Conservation (phyloP, 2,113 vertebrate genomes). For the Penelope pileata region DNA sequence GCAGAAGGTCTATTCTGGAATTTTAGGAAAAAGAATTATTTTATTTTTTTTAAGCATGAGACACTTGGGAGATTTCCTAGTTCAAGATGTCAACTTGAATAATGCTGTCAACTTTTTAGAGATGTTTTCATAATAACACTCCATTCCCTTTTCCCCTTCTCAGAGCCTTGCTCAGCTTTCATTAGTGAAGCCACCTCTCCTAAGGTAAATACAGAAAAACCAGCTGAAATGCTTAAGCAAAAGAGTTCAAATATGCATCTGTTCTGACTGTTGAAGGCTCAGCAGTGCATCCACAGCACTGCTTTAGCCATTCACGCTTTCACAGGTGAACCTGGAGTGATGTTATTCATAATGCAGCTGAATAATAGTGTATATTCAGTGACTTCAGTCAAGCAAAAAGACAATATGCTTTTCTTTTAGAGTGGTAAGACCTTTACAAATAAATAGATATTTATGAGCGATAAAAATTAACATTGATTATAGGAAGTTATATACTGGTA, state of each 20-base stretch:
- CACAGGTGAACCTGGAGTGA: accelerated
- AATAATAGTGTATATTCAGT: background rate
- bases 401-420: background rate
- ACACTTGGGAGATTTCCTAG: background rate
- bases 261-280: background rate
- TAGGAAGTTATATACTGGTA: background rate
- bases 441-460: background rate
- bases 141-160: background rate
- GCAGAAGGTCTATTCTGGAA: background rate
- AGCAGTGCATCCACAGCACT: background rate
- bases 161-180: background rate
- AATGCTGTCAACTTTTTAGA: background rate
- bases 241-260: background rate
- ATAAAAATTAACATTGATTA: background rate
- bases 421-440: background rate
- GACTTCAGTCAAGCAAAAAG: background rate
- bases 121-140: background rate
- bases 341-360: background rate
- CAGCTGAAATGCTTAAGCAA: background rate
- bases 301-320: background rate
- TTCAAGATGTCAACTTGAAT: too few relatives aligned
- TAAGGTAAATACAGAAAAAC: background rate
- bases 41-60: background rate
- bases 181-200: background rate
- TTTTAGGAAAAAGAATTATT: background rate